These are phyloP conservation scores for Antheraea mylitta DNA, from an alignment of 1,140 invertebrate species.

Conservation along the genomic window DNA sequence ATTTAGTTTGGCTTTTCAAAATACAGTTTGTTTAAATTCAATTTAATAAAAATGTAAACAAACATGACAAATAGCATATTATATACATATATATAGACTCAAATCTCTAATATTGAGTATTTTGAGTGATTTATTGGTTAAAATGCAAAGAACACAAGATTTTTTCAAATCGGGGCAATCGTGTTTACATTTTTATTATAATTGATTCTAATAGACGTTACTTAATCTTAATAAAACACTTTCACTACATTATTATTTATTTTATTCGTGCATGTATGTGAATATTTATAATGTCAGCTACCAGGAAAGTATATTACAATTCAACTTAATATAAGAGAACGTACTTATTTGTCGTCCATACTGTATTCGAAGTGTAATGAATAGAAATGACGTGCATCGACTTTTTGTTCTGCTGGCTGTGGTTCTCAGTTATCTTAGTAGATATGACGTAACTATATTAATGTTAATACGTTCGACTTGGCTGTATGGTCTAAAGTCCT, in stretches of 20 bases:
- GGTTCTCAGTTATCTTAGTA: too few species aligned
- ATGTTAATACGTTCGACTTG: too few species aligned
- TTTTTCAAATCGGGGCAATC: too few species aligned
- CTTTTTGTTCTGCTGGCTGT: too few species aligned
- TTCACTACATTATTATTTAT: not conserved
- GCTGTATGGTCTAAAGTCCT: too few species aligned
- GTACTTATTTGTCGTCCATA: not conserved
- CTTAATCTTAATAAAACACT: not conserved
- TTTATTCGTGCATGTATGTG: not conserved
- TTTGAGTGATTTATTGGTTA: too few species aligned
- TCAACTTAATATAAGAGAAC: not conserved
- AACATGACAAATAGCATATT: not conserved
- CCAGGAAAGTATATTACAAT: too few species aligned
- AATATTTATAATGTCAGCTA: not conserved
- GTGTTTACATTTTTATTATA: slow-evolving; percentile 4
- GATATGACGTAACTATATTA: too few species aligned
- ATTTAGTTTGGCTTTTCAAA: slow-evolving; percentile 37
- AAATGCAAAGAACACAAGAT: not conserved
- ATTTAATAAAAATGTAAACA: not conserved
- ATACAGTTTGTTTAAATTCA: not conserved
- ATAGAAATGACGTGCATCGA: not conserved
- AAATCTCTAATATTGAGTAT: too few species aligned
- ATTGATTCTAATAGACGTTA: not conserved
- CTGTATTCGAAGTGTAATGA: not conserved
- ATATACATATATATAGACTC: too few species aligned